These are phyloP conservation scores for Girardinichthys multiradiatus DNA, from an alignment of 2,113 vertebrate genomes.

Conservation along the genomic window DNA sequence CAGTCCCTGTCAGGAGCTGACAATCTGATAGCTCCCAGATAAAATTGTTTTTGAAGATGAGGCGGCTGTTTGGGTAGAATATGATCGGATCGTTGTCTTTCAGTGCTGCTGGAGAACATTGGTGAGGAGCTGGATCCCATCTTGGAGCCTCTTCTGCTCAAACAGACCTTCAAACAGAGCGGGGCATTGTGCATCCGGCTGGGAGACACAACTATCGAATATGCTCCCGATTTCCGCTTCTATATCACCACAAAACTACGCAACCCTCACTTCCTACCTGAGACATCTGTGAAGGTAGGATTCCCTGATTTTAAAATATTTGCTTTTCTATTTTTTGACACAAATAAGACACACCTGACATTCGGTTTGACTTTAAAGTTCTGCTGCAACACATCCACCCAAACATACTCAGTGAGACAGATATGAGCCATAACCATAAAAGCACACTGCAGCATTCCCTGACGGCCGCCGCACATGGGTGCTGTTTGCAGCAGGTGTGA, in stretches of 20 bases:
- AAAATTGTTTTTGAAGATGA: constrained; percentile 2
- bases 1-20: not conserved
- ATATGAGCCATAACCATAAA: not conserved
- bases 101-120: constrained; percentile 89
- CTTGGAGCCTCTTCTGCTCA: constrained; percentile 88
- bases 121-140: constrained; percentile 91
- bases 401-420: not conserved
- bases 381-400: not conserved
- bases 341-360: too few relatives aligned
- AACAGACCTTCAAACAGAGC: constrained; percentile 89
- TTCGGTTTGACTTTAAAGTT: not conserved
- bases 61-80: not conserved
- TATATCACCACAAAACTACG: constrained; percentile 91
- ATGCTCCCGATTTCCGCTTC: constrained; percentile 88
- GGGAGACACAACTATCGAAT: constrained; percentile 86
- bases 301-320: too few relatives aligned
- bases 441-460: constrained; percentile 3
- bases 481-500: constrained; percentile 39
- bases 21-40: not conserved
- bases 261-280: constrained; percentile 90
- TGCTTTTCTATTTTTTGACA: too few relatives aligned
- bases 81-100: constrained; percentile 21
- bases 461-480: constrained; percentile 10
- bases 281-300: constrained; percentile 88
- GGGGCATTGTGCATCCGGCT: constrained; percentile 87